Conservation (phyloP, 2,113 vertebrate genomes). For the Lates calcarifer region DNA sequence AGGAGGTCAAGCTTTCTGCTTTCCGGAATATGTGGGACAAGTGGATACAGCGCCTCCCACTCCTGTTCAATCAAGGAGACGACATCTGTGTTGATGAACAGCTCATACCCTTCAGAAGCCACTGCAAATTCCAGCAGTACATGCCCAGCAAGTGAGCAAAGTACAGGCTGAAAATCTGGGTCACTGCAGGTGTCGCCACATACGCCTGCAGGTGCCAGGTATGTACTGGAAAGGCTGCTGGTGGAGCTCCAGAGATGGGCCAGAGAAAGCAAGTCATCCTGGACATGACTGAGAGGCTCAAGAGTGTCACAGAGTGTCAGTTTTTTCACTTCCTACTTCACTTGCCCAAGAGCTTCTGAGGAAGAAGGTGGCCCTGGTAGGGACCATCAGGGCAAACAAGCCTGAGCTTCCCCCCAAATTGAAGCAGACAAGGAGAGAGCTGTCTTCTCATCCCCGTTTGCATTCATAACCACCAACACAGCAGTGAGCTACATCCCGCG, state of each 20-base stretch:
- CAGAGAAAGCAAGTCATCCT: conserved; percentile 1
- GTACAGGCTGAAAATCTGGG: conserved; percentile 6
- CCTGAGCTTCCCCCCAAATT: conserved; percentile 3
- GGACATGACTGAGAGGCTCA: conserved; percentile 11
- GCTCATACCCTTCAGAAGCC: neutral
- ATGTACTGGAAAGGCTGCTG: neutral
- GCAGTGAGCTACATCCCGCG: too few relatives aligned
- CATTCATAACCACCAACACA: too few relatives aligned
- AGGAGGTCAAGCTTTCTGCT: too few relatives aligned
- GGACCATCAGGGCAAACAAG: conserved; percentile 32
- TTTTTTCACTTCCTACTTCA: too few relatives aligned
- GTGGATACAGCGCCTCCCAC: too few relatives aligned
- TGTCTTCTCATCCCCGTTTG: too few relatives aligned
- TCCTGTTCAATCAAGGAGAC: too few relatives aligned
- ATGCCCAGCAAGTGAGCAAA: conserved; percentile 7
- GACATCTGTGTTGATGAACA: neutral
- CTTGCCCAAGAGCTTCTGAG: too few relatives aligned
- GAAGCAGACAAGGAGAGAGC: too few relatives aligned
- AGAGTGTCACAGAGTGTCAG: neutral
- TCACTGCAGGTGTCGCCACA: neutral
- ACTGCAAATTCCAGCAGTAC: neutral
- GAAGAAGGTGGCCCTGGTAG: neutral
- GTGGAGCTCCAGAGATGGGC: neutral
- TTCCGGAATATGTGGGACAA: too few relatives aligned
- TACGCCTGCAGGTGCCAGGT: conserved; percentile 14